Percentiles rank a stretch among this genome's conserved stretches.
Evolutionary conservation across 2,113 vertebrate genomes (phyloP).

Genomic region (Pluvianellus socialis): DNA sequence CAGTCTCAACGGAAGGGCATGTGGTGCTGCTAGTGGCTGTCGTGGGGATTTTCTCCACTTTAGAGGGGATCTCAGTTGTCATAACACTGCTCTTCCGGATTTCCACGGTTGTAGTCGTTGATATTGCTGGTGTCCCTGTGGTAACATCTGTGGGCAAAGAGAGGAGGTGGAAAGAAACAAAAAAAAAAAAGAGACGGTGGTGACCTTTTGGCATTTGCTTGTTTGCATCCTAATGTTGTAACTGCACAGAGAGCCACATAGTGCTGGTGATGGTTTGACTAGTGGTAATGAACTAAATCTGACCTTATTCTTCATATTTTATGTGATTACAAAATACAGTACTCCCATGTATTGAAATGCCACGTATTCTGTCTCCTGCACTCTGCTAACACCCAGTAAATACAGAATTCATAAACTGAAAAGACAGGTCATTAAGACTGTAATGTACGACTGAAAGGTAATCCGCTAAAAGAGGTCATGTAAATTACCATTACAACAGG

Average conservation of each 20-base stretch:
- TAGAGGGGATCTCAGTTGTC: constrained; percentile 79
- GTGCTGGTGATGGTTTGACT: not conserved
- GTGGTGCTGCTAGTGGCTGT: constrained; percentile 68
- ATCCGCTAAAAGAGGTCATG: not conserved
- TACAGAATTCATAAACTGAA: not conserved
- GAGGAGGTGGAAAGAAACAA: not conserved
- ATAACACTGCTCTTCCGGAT: constrained; percentile 65
- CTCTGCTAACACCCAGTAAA: not conserved
- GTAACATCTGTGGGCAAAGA: constrained; percentile 70
- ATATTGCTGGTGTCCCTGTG: constrained; percentile 75
- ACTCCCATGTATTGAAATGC: not conserved
- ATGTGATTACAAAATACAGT: not conserved
- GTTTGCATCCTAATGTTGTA: not conserved
- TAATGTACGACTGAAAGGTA: not conserved
- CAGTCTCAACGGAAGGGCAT: constrained; percentile 82
- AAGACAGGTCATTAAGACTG: not conserved
- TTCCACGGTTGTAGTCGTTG: constrained; percentile 65
- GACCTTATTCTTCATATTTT: not conserved
- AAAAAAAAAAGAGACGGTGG: not conserved
- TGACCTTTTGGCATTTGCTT: not conserved
- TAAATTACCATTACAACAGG: not conserved
- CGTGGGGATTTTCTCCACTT: constrained; percentile 76
- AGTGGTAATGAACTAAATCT: not conserved
- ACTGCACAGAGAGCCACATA: not conserved
- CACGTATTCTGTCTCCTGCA: not conserved